A percentile compares a stretch with the other conserved stretches of the same genome.
Conservation (phyloP, 2,113 vertebrate species). For the Phainopepla nitens region DNA sequence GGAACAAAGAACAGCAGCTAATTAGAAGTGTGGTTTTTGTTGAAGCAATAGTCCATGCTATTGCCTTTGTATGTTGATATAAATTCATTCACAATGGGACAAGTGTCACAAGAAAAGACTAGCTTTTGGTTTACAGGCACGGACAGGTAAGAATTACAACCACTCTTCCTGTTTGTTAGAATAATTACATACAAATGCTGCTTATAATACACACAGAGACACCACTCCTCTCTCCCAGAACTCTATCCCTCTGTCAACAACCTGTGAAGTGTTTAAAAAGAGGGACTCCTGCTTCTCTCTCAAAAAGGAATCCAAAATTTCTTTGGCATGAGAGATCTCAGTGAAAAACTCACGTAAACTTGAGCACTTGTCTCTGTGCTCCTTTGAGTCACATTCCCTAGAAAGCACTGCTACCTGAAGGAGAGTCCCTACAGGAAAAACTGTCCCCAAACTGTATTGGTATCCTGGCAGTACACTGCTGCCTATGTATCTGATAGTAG, state of each 20-base stretch:
- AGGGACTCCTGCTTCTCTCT: background rate
- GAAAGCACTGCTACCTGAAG: background rate
- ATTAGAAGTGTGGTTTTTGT: background rate
- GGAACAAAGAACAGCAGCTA: background rate
- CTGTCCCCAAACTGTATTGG: background rate
- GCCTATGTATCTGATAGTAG: background rate
- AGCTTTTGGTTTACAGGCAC: background rate
- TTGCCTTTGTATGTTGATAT: background rate
- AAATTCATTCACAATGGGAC: background rate
- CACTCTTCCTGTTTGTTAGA: background rate
- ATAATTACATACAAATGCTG: background rate
- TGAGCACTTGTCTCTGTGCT: background rate
- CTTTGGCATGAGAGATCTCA: background rate
- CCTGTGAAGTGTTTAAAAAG: background rate
- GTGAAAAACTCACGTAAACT: background rate
- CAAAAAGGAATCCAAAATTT: background rate
- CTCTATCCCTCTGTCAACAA: background rate
- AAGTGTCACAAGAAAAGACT: background rate
- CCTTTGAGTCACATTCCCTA: background rate
- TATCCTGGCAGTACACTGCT: background rate
- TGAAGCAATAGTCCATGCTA: background rate
- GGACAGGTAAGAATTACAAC: background rate
- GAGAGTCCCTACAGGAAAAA: background rate
- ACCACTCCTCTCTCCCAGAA: background rate
- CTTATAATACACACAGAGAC: background rate